Evolutionary conservation across 2,888 invertebrate species (phyloP).

Genomic region (Disparrhopalites patrizii): DNA sequence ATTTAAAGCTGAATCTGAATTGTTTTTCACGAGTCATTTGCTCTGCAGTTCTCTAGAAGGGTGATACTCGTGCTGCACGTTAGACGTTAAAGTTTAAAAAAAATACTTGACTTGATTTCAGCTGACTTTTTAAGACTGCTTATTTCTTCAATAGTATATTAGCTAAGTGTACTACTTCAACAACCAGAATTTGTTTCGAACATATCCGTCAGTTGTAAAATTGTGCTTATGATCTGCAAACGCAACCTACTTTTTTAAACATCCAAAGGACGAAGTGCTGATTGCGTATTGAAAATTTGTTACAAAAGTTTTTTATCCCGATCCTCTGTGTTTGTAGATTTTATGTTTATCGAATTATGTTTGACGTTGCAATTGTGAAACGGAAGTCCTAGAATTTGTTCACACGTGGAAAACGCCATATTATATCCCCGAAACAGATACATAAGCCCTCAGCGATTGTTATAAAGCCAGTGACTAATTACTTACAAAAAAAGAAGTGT

Average conservation of each 20-base stretch:
- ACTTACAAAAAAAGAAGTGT: background rate
- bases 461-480: no score
- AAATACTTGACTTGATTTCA: conserved; percentile 34
- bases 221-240: no score
- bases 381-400: no score
- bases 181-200: background rate
- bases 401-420: background rate
- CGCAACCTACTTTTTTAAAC: no score
- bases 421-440: background rate
- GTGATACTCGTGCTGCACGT: background rate
- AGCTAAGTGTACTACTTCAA: background rate
- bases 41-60: background rate
- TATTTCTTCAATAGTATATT: conserved; percentile 28
- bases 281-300: no score
- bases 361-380: no score
- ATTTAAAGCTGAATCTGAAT: background rate
- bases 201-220: no score
- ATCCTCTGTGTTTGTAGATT: no score
- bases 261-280: no score
- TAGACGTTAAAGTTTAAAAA: conserved; percentile 17
- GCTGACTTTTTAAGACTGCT: conserved; percentile 39
- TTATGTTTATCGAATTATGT: no score
- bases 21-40: conserved; percentile 3
- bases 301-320: no score
- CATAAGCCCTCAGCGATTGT: background rate